Evolutionary conservation across 1,140 invertebrate species (phyloP).

Genomic region (Apis laboriosa): DNA sequence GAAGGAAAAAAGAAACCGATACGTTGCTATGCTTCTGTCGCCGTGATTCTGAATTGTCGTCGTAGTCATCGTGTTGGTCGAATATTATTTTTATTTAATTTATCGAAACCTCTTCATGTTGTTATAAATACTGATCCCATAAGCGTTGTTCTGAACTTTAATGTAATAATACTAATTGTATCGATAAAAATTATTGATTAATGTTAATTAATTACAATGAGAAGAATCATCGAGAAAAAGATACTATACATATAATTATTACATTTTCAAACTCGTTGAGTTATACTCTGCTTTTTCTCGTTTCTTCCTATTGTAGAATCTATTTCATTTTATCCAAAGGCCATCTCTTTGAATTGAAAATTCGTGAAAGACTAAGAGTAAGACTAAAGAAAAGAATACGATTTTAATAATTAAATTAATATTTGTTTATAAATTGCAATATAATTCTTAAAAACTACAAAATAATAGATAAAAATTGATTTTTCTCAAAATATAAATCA

Average conservation of each 20-base stretch:
- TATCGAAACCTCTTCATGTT: slow-evolving; percentile 59
- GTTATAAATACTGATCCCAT: slow-evolving; percentile 64
- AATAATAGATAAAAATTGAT: neutral
- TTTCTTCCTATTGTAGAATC: neutral
- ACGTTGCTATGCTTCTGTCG: slow-evolving; percentile 39
- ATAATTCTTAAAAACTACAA: neutral
- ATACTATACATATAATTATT: neutral
- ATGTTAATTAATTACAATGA: no score
- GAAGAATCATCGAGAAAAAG: neutral
- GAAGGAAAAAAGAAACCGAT: slow-evolving; percentile 64
- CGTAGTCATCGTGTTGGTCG: neutral
- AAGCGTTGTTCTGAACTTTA: slow-evolving; percentile 12
- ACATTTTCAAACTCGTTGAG: neutral
- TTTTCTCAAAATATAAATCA: neutral
- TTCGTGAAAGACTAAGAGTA: neutral
- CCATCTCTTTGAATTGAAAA: neutral
- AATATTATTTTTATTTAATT: neutral
- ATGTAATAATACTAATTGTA: no score
- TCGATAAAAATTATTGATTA: neutral
- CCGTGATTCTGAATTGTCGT: slow-evolving; percentile 19
- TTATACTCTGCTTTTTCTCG: neutral
- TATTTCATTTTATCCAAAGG: neutral
- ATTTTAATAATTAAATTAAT: neutral
- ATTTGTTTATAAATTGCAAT: neutral
- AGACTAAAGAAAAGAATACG: neutral